Conservation (phyloP, 2,113 vertebrate species). For the Struthio camelus region DNA sequence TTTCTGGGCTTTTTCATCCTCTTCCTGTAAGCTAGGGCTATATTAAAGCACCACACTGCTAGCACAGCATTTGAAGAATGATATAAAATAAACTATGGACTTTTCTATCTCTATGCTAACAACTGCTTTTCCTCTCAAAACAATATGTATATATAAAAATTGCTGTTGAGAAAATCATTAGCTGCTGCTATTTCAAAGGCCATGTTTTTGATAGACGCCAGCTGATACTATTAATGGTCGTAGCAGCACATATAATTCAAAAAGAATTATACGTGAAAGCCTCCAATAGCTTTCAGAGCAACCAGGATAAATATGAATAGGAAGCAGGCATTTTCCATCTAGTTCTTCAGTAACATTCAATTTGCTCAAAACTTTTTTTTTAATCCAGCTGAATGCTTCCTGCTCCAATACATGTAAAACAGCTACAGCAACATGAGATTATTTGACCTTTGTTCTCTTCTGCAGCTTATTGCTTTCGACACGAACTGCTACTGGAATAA, state of each 20-base stretch:
- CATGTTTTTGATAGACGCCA: too few species aligned
- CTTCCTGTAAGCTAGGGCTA: rapidly evolving
- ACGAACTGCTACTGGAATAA: neutral
- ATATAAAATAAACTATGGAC: neutral
- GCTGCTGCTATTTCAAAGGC: neutral
- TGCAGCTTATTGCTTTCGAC: neutral
- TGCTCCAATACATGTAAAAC: neutral
- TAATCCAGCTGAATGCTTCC: neutral
- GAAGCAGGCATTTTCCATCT: neutral
- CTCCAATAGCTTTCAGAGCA: neutral
- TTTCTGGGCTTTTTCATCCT: neutral
- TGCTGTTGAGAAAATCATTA: neutral
- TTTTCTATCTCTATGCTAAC: neutral
- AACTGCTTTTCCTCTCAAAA: neutral
- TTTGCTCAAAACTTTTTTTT: neutral
- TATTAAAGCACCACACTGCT: neutral
- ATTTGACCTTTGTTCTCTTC: neutral
- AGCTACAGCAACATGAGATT: neutral
- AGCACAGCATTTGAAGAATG: too few species aligned
- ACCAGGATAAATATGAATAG: rapidly evolving
- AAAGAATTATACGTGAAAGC: neutral
- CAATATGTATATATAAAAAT: too few species aligned
- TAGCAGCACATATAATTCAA: neutral
- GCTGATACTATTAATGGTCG: neutral
- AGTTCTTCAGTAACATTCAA: neutral